Evolutionary conservation across 2,888 invertebrate species (phyloP).

Genomic region (Girardia tigrina): DNA sequence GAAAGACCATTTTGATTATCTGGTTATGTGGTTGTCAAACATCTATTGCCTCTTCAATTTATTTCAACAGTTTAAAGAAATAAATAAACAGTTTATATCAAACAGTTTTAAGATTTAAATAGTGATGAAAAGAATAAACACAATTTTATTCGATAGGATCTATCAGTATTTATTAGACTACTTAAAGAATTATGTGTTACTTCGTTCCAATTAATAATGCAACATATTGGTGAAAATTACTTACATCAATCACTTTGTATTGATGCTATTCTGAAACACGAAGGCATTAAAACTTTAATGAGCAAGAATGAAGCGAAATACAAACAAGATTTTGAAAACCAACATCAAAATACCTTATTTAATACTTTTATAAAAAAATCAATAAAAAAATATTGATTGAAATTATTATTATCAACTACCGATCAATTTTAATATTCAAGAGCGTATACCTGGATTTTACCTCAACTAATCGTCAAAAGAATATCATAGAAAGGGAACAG

Average conservation of each 20-base stretch:
- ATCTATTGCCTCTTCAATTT: neutral
- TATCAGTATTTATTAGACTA: neutral
- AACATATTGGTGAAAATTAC: neutral
- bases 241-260: constrained; percentile 14
- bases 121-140: neutral
- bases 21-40: neutral
- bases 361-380: neutral
- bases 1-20: neutral
- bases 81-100: too few species aligned
- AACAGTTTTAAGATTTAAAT: neutral
- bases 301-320: neutral
- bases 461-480: too few species aligned
- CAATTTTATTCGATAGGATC: neutral
- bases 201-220: neutral
- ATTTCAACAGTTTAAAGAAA: neutral
- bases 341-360: constrained; percentile 7
- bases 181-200: neutral
- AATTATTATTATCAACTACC: too few species aligned
- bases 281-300: neutral
- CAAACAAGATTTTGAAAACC: neutral
- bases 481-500: too few species aligned
- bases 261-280: neutral
- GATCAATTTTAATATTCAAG: too few species aligned
- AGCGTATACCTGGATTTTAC: too few species aligned
- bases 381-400: too few species aligned